phyloP scores from a whole-genome alignment of 2,113 vertebrate genomes.

The Podiceps cristatus region DNA sequence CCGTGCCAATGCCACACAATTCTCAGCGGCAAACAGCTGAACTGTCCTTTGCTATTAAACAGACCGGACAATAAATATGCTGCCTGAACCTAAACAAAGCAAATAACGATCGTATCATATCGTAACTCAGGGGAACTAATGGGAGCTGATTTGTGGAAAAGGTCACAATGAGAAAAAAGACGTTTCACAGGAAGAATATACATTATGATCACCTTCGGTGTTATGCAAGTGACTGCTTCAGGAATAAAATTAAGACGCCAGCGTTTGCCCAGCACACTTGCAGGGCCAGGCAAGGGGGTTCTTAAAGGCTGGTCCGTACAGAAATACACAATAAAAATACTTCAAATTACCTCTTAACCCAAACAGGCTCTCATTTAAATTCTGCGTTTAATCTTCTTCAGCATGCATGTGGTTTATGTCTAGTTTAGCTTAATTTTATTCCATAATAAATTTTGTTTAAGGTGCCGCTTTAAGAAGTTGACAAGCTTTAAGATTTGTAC shows the following conservation, averaged over 20 bases:
- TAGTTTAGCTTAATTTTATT: neutral
- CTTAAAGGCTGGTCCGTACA: too few species aligned
- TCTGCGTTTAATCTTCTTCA: neutral
- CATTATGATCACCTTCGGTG: neutral
- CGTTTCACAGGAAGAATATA: neutral
- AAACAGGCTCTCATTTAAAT: neutral
- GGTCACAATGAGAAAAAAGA: neutral
- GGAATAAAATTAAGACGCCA: neutral
- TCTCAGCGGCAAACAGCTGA: neutral
- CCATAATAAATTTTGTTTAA: neutral
- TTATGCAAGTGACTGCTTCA: neutral
- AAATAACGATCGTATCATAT: neutral
- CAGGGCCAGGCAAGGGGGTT: too few species aligned
- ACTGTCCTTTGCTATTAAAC: neutral
- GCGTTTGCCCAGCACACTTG: neutral
- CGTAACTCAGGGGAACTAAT: neutral
- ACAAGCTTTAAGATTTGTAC: neutral
- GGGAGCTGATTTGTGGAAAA: neutral
- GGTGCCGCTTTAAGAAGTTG: neutral
- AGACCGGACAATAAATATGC: neutral
- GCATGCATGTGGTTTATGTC: neutral
- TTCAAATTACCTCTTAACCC: neutral
- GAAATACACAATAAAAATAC: neutral
- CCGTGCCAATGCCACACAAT: neutral
- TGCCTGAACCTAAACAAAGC: neutral